These are phyloP conservation scores for Nasonia longicornis DNA, from an alignment of 1,140 invertebrate genomes.

Conservation along the genomic window DNA sequence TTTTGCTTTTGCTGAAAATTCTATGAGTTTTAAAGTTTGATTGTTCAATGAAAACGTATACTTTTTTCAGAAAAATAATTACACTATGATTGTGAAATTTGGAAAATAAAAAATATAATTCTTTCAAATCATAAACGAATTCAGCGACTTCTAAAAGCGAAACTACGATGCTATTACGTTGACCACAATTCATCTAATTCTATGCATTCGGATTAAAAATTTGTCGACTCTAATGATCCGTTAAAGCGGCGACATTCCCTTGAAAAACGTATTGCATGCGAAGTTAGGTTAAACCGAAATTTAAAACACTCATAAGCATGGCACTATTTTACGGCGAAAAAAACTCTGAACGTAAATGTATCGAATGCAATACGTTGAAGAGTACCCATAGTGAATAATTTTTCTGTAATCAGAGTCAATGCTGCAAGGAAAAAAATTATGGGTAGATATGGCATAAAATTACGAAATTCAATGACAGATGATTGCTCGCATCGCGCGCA, in stretches of 20 bases:
- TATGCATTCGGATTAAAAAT: background rate
- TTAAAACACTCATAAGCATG: slow-evolving; percentile 1
- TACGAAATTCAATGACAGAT: slow-evolving; percentile 47
- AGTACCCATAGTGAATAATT: slow-evolving; percentile 29
- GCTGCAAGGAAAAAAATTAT: slow-evolving; percentile 29
- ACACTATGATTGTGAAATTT: background rate
- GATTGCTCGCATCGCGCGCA: slow-evolving; percentile 53
- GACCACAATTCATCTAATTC: background rate
- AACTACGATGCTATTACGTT: background rate
- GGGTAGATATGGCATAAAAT: slow-evolving; percentile 39
- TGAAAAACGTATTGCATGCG: slow-evolving; percentile 29
- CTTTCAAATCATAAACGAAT: background rate
- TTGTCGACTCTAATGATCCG: slow-evolving; percentile 12
- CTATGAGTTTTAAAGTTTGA: no score
- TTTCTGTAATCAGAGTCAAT: slow-evolving; percentile 41
- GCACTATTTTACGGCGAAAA: slow-evolving; percentile 14
- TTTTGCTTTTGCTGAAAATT: no score
- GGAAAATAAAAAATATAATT: background rate
- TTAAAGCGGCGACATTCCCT: slow-evolving; percentile 22
- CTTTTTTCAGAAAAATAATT: no score
- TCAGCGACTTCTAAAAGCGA: background rate
- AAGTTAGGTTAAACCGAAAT: background rate
- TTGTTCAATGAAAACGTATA: no score
- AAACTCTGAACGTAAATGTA: background rate
- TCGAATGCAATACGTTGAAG: slow-evolving; percentile 37